A percentile compares a stretch with the other conserved stretches of the same genome.
phyloP scores from a whole-genome alignment of 2,888 invertebrate species.

The Perizoma affinitatum region DNA sequence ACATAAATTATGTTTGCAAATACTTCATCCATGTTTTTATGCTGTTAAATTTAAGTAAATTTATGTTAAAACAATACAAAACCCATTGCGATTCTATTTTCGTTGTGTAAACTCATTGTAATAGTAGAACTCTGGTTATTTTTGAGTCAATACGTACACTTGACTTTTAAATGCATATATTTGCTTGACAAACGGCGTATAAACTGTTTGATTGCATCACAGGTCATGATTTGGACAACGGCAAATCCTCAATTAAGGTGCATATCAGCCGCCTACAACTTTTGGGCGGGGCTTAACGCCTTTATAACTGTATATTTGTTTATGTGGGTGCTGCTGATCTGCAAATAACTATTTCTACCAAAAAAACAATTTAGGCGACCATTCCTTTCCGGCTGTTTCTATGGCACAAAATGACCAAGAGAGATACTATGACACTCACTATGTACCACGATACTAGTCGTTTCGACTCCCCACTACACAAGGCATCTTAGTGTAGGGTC shows the following conservation, averaged over 20 bases:
- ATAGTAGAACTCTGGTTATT: conserved; percentile 3
- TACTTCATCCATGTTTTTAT: conserved; percentile 30
- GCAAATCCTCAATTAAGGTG: conserved; percentile 10
- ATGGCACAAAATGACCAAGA: no score
- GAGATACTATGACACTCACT: no score
- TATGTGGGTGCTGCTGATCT: conserved; percentile 14
- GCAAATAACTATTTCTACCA: neutral
- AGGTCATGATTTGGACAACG: conserved; percentile 29
- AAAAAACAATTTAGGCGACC: no score
- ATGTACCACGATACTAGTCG: no score
- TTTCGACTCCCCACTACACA: no score
- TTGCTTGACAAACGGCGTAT: conserved; percentile 16
- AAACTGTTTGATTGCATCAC: conserved; percentile 25
- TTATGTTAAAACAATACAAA: conserved; percentile 28
- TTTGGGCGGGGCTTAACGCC: conserved; percentile 22
- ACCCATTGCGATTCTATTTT: conserved; percentile 17
- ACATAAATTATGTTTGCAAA: conserved; percentile 21
- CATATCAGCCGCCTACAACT: conserved; percentile 2
- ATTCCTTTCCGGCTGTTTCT: neutral
- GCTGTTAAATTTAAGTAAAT: conserved; percentile 21
- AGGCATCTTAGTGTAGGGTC: no score
- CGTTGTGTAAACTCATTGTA: conserved; percentile 8
- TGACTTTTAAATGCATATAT: conserved; percentile 1
- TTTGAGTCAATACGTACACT: conserved; percentile 9
- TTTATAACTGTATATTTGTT: neutral